A percentile compares a stretch with the other conserved stretches of the same genome.
These are phyloP conservation scores for Eupithecia tripunctaria DNA, from an alignment of 2,888 invertebrate genomes.

Conservation along the genomic window DNA sequence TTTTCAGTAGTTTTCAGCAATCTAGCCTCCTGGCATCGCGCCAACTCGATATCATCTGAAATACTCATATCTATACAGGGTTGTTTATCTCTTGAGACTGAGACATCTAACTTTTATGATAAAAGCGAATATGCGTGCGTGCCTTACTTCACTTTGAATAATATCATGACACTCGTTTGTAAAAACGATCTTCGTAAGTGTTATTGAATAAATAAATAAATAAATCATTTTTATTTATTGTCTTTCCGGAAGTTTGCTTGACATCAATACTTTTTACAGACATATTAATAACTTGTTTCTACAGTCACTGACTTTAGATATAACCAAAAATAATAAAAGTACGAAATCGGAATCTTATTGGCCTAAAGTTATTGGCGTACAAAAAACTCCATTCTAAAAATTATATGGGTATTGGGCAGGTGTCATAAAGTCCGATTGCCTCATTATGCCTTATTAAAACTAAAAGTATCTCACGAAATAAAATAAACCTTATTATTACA, in stretches of 20 bases:
- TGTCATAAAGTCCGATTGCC: neutral
- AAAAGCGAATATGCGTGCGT: constrained; percentile 24
- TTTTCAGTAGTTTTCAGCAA: constrained; percentile 15
- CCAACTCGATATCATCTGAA: constrained; percentile 40
- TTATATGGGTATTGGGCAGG: neutral
- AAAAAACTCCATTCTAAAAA: neutral
- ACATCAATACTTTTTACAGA: neutral
- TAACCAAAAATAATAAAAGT: neutral
- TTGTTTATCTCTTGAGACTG: constrained; percentile 16
- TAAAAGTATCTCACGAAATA: constrained; percentile 11
- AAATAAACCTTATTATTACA: constrained; percentile 13
- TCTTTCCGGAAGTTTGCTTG: neutral
- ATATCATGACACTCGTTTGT: neutral
- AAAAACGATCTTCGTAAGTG: constrained; percentile 17
- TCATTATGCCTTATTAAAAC: constrained; percentile 8
- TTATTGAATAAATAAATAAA: constrained; percentile 19
- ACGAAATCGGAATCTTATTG: neutral
- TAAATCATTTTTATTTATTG: constrained; percentile 10
- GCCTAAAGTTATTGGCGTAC: constrained; percentile 1
- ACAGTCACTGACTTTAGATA: neutral
- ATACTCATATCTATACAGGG: constrained; percentile 26
- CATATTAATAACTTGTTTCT: neutral
- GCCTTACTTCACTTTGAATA: constrained; percentile 29
- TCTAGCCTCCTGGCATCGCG: constrained; percentile 26
- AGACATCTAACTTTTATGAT: constrained; percentile 29